Base-by-base conservation (phyloP, 2,888 invertebrate genomes). In the Arge pagana region DNA sequence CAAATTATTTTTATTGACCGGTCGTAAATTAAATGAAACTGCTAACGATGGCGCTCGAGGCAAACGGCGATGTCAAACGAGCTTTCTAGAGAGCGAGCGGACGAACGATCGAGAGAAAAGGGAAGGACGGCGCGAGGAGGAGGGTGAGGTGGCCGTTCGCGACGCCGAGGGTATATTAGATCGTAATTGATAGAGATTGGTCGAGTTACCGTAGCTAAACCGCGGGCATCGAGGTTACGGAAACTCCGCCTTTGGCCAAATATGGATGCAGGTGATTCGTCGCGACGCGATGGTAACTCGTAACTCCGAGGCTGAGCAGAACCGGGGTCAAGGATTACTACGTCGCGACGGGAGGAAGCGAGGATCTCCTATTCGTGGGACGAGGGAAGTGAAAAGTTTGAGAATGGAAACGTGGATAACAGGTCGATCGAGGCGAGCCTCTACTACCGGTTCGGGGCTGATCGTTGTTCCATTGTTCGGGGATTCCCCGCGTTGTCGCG, bases 181-280 rank as follows among this genome's bases (percentile, higher is more conserved):
- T 45, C 21, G 45, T 45, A 45, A 45, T 45, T 45, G 45, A 45
- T 45, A 35, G 45, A 33, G 45, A 45, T 45, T 45, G 33, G 45
- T 21, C 24, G 33, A 45, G 35, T 45, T 45, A 45, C 45, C 45
- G 45, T 31, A 33, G 45, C 23, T 35, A 30, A 42, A 13, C n/a
- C 13, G 18, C 31, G 18, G 7, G 30, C n/a, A 3, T 11, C 4
- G 28, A 26, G 28, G 4, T 3, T 3, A n/a, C n/a, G 28, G 4
- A 26, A 26, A 26, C n/a, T n/a, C n/a, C n/a, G n/a, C n/a, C n/a
- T n/a, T n/a, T 26, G 3, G 2, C 28, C 28, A 26, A 3, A 2
- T 10, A 26, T 3, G 28, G n/a, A 26, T 26, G 28, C 28, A 26
- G 28, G 10, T 26, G 28, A 3, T 26, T 26, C n/a, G n/a, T n/a